These are phyloP conservation scores for Caenorhabditis virilis DNA, from an alignment of 2,888 invertebrate genomes.

Conservation along the genomic window DNA sequence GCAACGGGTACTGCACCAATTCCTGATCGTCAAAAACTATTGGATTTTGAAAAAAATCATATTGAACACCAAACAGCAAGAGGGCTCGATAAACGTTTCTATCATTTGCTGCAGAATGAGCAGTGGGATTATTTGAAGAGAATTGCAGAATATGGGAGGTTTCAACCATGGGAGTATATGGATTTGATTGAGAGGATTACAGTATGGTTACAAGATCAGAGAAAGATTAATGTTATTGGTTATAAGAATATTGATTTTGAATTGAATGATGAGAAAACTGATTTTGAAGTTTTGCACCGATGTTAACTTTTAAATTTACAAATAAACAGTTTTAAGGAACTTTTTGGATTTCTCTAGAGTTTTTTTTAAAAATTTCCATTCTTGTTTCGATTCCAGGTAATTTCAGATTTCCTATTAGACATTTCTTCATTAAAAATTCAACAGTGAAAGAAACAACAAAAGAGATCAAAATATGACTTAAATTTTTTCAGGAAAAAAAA, in stretches of 20 bases:
- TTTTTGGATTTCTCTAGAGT: too few species aligned
- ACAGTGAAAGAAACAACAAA: too few species aligned
- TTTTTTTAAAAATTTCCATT: too few species aligned
- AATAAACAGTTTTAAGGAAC: too few species aligned
- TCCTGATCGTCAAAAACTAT: conserved; percentile 21
- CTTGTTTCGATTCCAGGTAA: too few species aligned
- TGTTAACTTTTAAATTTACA: too few species aligned
- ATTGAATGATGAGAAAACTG: conserved; percentile 7
- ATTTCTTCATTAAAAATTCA: too few species aligned
- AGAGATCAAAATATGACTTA: too few species aligned
- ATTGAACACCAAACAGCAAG: conserved; percentile 29
- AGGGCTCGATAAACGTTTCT: conserved; percentile 24
- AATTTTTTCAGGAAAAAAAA: too few species aligned
- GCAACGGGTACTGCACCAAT: conserved; percentile 23
- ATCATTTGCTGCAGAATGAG: conserved; percentile 45
- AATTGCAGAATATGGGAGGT: conserved; percentile 40
- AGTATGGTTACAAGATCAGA: conserved; percentile 26
- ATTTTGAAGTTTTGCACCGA: conserved; percentile 6
- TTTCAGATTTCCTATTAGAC: too few species aligned
- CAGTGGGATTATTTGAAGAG: conserved; percentile 55
- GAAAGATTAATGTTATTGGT: conserved; percentile 31
- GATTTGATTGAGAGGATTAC: conserved; percentile 40
- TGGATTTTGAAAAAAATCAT: conserved; percentile 34
- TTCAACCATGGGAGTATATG: conserved; percentile 33
- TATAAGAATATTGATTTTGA: conserved; percentile 47